These are phyloP conservation scores for Glandiceps talaboti DNA, from an alignment of 53 echinoderm and acorn worm species.

Conservation along the genomic window DNA sequence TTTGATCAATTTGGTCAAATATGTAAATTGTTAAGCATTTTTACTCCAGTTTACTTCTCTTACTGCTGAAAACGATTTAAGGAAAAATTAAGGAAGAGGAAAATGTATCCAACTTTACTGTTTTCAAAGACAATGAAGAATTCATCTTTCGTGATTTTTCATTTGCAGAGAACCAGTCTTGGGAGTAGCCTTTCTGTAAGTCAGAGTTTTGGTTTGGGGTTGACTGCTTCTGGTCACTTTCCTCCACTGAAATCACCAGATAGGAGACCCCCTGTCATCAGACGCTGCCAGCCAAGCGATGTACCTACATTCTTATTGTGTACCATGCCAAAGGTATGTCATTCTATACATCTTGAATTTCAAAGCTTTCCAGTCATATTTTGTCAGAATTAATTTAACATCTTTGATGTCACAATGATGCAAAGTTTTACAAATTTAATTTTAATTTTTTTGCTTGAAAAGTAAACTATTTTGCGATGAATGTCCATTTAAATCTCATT, in stretches of 20 bases:
- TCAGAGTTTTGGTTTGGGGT: constrained; percentile 6
- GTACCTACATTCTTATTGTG: constrained; percentile 57
- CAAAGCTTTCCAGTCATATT: too few relatives aligned
- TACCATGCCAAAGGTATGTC: constrained; percentile 51
- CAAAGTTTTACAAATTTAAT: not conserved
- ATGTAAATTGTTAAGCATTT: too few relatives aligned
- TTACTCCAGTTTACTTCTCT: too few relatives aligned
- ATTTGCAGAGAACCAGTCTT: not conserved
- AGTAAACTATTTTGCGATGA: too few relatives aligned
- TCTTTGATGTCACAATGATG: not conserved
- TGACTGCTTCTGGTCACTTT: constrained; percentile 29
- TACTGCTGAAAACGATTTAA: too few relatives aligned
- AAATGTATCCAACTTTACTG: too few relatives aligned
- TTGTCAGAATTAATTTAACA: not conserved
- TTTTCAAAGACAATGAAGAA: too few relatives aligned
- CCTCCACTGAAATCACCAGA: constrained; percentile 23
- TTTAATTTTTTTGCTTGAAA: constrained; percentile 6
- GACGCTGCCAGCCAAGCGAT: constrained; percentile 43
- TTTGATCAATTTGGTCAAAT: too few relatives aligned
- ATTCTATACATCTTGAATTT: too few relatives aligned
- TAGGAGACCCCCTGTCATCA: constrained; percentile 30
- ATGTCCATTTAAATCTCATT: too few relatives aligned
- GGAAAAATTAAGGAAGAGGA: too few relatives aligned
- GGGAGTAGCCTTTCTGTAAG: not conserved
- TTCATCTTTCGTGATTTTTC: too few relatives aligned